These are phyloP conservation scores for Xestia c-nigrum DNA, from an alignment of 2,888 invertebrate species.

Conservation along the genomic window DNA sequence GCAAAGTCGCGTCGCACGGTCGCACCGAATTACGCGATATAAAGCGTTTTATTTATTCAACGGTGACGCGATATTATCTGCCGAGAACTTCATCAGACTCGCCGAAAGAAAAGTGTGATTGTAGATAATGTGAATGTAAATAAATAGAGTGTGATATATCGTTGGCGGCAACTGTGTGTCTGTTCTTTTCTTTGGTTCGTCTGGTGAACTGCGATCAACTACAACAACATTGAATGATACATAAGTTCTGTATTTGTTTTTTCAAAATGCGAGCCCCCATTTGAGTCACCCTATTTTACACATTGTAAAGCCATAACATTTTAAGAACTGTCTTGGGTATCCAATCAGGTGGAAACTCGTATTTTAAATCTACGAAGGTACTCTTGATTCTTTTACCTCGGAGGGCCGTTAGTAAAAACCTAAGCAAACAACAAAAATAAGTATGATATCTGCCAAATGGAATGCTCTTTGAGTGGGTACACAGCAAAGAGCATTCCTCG, in stretches of 20 bases:
- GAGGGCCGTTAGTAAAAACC: conserved; percentile 47
- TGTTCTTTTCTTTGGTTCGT: neutral
- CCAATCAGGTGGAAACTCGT: neutral
- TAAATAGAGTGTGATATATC: conserved; percentile 17
- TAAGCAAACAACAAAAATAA: conserved; percentile 62
- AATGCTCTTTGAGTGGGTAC: conserved; percentile 65
- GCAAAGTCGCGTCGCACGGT: conserved; percentile 19
- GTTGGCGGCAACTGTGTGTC: neutral
- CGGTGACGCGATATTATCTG: conserved; percentile 56
- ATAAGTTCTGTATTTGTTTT: neutral
- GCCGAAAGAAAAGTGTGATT: conserved; percentile 43
- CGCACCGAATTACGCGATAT: conserved; percentile 66
- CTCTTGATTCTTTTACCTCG: conserved; percentile 7
- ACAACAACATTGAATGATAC: neutral
- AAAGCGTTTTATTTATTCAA: conserved; percentile 60
- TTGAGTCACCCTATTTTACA: neutral
- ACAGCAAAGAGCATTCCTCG: conserved; percentile 63
- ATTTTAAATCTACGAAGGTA: conserved; percentile 5
- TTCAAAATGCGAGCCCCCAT: neutral
- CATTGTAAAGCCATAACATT: neutral
- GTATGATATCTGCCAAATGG: conserved; percentile 67
- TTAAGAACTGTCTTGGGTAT: neutral
- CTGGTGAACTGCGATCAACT: neutral
- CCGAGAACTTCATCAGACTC: conserved; percentile 47
- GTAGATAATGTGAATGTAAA: conserved; percentile 30